Evolutionary conservation across 2,797 vertebrate genomes (phyloP).

Genomic region (Pelochelys cantorii): DNA sequence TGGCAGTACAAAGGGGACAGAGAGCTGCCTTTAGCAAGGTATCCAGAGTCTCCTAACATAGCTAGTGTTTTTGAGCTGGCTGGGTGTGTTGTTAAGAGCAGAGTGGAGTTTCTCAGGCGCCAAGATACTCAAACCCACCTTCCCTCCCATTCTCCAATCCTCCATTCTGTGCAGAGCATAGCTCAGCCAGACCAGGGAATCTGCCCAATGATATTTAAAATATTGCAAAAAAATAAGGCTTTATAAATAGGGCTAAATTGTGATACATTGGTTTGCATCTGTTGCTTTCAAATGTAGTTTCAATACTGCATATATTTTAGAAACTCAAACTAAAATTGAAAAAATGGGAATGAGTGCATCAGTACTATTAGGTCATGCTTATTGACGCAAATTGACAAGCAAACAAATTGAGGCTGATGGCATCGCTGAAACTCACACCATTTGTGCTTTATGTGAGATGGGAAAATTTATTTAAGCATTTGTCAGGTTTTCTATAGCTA

Average conservation of each 20-base stretch:
- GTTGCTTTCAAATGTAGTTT: background rate
- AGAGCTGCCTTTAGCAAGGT: background rate
- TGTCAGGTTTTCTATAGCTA: slow-evolving; percentile 32
- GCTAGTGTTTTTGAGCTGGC: background rate
- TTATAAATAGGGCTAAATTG: background rate
- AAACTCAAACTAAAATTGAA: background rate
- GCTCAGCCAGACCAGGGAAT: background rate
- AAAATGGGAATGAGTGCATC: background rate
- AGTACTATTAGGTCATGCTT: background rate
- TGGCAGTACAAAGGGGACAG: background rate
- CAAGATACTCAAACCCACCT: background rate
- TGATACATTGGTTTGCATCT: background rate
- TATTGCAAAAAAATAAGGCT: background rate
- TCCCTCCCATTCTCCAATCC: background rate
- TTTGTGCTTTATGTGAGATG: slow-evolving; percentile 25
- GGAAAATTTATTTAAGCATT: slow-evolving; percentile 11
- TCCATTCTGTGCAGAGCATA: background rate
- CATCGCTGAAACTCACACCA: background rate
- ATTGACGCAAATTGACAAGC: background rate
- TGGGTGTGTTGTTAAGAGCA: background rate
- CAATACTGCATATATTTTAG: background rate
- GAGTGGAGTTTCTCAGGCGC: background rate
- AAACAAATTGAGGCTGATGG: background rate
- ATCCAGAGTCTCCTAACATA: background rate
- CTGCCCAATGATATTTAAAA: background rate